Conservation (phyloP, 92 coral and sea anemone genomes). For the Epizoanthus illoricatus region DNA sequence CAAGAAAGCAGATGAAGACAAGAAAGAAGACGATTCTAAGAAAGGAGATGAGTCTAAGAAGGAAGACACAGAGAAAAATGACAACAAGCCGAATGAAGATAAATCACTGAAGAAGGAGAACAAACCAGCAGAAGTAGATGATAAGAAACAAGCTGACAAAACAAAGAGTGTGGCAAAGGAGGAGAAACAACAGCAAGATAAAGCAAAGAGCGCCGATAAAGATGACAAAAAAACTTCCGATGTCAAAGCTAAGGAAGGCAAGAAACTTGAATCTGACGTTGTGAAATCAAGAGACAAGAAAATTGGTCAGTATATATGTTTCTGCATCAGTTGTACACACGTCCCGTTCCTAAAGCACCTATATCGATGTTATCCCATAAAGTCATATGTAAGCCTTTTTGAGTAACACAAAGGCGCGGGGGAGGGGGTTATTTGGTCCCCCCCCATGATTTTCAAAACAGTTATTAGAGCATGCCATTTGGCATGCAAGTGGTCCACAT, state of each 20-base stretch:
- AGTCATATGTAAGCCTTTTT: too few species aligned
- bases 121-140: neutral
- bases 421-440: too few species aligned
- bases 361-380: too few species aligned
- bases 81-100: neutral
- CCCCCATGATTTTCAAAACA: too few species aligned
- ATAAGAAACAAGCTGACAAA: neutral
- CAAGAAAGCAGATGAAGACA: neutral
- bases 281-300: conserved; percentile 27
- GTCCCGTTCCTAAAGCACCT: too few species aligned
- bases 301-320: conserved; percentile 23
- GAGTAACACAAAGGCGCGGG: too few species aligned
- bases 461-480: too few species aligned
- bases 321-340: too few species aligned
- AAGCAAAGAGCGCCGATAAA: neutral
- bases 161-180: neutral
- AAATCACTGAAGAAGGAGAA: neutral
- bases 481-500: too few species aligned
- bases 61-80: neutral
- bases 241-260: neutral
- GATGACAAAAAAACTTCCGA: neutral
- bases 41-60: neutral
- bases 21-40: conserved; percentile 9
- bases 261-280: neutral
- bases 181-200: neutral